Evolutionary conservation across 2,797 vertebrate genomes (phyloP), one percentile per base, ranked within the genome.

Genomic region (Lepidocolaptes lacrymiger): DNA sequence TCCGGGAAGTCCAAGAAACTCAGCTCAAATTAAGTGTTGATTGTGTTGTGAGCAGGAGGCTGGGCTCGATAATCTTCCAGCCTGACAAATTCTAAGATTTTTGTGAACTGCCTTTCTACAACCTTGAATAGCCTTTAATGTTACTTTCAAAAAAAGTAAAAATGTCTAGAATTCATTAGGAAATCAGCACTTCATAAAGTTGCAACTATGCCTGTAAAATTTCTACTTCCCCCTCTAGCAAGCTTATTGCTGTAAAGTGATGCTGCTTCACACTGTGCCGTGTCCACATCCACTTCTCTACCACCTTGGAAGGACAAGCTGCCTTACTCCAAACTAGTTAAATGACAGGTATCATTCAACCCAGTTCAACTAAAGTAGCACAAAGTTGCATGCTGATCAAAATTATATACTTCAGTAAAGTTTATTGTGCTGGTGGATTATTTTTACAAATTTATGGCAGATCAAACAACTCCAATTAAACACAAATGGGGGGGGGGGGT

Each of bases 171-270:
- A 76, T 43, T 69, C 8, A 14, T 55, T 46, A 78, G 39, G 32
- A 88, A 81, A 75, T 7, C 44, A 66, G 26, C 37, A 85, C 8
- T 75, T 68, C 30, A n/a, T 67, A 8, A 39, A 49, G 34, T 8
- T 77, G 19, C 27, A 77, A 10, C 41, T 20, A 1, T 16, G 36
- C 13, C 15, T 61, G 34, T 11, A 51, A 26, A 36, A 22, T 6
- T 61, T 77, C 17, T 80, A 56, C 48, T 24, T 62, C 19, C 32
- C 52, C 48, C 59, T 5, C 10, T 7, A 66, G 24, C 55, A 84
- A 55, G 52, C 0, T 0, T 54, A 13, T 9, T 0, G 6, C 5
- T 28, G 26, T 10, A 39, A 22, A 9, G 26, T 28, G 68, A 36
- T 22, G 56, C 14, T 64, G 52, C 36, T 22, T 28, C 55, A 55